These are phyloP conservation scores for Ciconia maguari DNA, from an alignment of 2,113 vertebrate genomes.

Conservation along the genomic window DNA sequence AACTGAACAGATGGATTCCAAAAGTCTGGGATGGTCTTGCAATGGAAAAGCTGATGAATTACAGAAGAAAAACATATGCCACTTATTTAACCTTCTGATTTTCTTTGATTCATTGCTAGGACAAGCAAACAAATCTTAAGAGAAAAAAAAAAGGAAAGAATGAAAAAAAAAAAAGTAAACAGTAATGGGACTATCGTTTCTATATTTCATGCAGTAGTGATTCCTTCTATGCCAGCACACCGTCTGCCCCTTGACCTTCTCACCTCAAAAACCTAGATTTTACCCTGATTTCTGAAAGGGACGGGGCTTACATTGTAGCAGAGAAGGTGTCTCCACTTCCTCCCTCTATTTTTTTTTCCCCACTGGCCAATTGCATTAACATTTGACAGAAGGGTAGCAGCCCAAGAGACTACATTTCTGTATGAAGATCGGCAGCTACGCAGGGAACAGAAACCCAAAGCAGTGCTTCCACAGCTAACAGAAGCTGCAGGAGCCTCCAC, in stretches of 20 bases:
- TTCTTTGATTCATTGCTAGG: slow-evolving; percentile 18
- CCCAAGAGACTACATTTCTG: not conserved
- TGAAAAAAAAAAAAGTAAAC: not conserved
- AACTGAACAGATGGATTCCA: slow-evolving; percentile 35
- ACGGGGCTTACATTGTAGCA: not conserved
- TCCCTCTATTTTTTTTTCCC: not conserved
- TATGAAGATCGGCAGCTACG: not conserved
- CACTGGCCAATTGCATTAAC: not conserved
- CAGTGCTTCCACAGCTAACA: not conserved
- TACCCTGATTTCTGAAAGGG: not conserved
- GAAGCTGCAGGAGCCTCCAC: not conserved
- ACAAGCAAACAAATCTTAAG: not conserved
- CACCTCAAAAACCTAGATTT: not conserved
- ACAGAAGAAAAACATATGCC: slow-evolving; percentile 18
- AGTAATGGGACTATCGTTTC: not conserved
- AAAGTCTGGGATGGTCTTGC: slow-evolving; percentile 3
- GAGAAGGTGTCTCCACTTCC: not conserved
- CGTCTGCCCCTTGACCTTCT: not conserved
- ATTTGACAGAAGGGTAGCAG: not conserved
- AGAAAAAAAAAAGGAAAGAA: not conserved
- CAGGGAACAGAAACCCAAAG: not conserved
- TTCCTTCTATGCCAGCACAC: not conserved
- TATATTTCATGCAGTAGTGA: not conserved
- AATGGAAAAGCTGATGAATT: slow-evolving; percentile 45
- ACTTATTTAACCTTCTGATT: slow-evolving; percentile 30